Percentiles rank a stretch among this genome's conserved stretches.
These are phyloP conservation scores for Amblyopsis rosae DNA, from an alignment of 2,113 vertebrate species.

Conservation along the genomic window DNA sequence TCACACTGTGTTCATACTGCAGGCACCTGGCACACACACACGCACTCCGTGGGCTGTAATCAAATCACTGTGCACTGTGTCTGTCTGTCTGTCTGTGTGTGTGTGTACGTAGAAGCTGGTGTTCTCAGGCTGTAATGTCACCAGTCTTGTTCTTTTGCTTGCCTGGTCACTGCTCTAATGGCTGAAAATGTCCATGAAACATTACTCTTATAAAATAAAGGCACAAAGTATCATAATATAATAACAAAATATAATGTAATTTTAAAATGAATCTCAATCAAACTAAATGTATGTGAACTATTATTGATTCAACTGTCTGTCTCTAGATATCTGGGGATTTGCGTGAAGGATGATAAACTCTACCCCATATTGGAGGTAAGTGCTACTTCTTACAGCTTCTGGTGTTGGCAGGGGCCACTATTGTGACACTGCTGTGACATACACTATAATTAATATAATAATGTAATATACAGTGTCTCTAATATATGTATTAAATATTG, in stretches of 20 bases:
- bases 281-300: not conserved
- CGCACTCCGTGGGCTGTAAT: constrained; percentile 4
- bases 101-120: constrained; percentile 12
- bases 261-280: no score
- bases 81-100: not conserved
- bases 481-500: no score
- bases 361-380: constrained; percentile 88
- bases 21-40: constrained; percentile 10
- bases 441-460: no score
- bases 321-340: constrained; percentile 87
- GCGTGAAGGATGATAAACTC: constrained; percentile 87
- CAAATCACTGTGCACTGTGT: constrained; percentile 5
- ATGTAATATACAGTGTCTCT: no score
- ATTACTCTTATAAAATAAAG: no score
- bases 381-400: not conserved
- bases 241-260: no score
- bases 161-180: not conserved
- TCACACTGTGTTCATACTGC: not conserved
- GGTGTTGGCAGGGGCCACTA: not conserved
- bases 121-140: constrained; percentile 1
- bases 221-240: no score
- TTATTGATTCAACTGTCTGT: not conserved
- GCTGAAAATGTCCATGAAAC: no score
- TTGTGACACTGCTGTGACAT: not conserved
- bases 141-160: not conserved